Base-by-base conservation (phyloP, 2,888 invertebrate species). In the Acleris literana region DNA sequence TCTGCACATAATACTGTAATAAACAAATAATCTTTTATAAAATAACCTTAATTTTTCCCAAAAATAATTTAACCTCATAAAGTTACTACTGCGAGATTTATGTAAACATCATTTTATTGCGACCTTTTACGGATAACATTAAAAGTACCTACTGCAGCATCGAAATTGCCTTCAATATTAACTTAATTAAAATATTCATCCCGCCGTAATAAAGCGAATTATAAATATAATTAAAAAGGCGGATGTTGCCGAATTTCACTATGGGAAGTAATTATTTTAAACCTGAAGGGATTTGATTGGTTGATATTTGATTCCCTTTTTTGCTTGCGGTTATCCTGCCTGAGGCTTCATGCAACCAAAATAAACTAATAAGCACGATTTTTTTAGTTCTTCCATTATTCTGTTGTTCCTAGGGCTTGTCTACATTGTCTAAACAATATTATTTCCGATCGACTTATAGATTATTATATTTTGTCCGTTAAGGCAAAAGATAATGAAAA, bases 191-290 rank as follows among this genome's bases (percentile, higher is more conserved):
- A 79, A 73, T 64, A 78, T 80, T 75, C 78, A 80, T 79, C 76
- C 70, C 70, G 64, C 68, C 72, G 76, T 75, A 76, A 78, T 77
- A 79, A 79, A 77, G 69, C 74, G 76, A 71, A 72, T 72, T 70
- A 76, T 81, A 81, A 81, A 82, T 73, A 80, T 80, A 82, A 85
- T 85, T 83, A 82, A 84, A 85, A 83, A 81, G 70, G 78, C 75
- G 74, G 74, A 67, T 68, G 72, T 62, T 70, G 61, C 63, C 72
- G 58, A 74, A 73, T 72, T 73, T 68, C 64, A 52, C 49, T 51
- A n/a, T 46, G 44, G 20, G 29, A 57, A 44, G 52, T 57, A 33
- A 57, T 64, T 7, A 46, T 46, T 52, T 44, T 53, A 43, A 20
- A n/a, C 16, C 43, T 18, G 22, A 59, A 48, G 48, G 46, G 11